Percentiles rank a stretch among this genome's conserved stretches.
Conservation (phyloP, 1,140 invertebrate genomes). For the Atta cephalotes region DNA sequence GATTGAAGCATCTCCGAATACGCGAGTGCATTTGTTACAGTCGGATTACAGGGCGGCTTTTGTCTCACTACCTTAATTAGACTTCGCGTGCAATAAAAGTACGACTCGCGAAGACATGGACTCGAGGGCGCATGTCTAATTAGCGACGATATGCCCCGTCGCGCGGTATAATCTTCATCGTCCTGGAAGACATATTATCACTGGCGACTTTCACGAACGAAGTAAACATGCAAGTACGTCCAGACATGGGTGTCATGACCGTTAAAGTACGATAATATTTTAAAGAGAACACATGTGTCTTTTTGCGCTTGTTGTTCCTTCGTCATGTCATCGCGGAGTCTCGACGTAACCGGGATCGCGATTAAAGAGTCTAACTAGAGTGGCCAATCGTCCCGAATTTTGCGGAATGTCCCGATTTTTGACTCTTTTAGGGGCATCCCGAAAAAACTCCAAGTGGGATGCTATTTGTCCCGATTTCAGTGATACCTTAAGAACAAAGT, state of each 20-base stretch:
- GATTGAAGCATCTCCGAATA: not conserved
- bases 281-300: not conserved
- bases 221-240: conserved; percentile 27
- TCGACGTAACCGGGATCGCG: not conserved
- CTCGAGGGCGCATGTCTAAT: conserved; percentile 46
- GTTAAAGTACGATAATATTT: conserved; percentile 6
- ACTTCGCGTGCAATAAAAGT: conserved; percentile 42
- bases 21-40: not conserved
- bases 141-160: conserved; percentile 44
- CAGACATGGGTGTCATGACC: conserved; percentile 4
- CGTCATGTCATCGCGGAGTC: not conserved
- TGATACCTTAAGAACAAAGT: too few relatives aligned
- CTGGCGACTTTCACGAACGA: conserved; percentile 33
- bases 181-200: conserved; percentile 42
- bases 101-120: conserved; percentile 14
- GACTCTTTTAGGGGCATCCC: too few relatives aligned
- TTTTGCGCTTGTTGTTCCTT: not conserved
- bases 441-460: too few relatives aligned
- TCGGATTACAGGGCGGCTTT: conserved; percentile 11
- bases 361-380: too few relatives aligned
- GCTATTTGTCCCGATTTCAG: too few relatives aligned
- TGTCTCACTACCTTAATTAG: conserved; percentile 41
- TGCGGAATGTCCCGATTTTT: too few relatives aligned
- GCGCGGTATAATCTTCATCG: conserved; percentile 31
- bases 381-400: too few relatives aligned